A percentile compares a stretch with the other conserved stretches of the same genome.
phyloP scores from a whole-genome alignment of 2,113 vertebrate species.

The Hyperopisus bebe region DNA sequence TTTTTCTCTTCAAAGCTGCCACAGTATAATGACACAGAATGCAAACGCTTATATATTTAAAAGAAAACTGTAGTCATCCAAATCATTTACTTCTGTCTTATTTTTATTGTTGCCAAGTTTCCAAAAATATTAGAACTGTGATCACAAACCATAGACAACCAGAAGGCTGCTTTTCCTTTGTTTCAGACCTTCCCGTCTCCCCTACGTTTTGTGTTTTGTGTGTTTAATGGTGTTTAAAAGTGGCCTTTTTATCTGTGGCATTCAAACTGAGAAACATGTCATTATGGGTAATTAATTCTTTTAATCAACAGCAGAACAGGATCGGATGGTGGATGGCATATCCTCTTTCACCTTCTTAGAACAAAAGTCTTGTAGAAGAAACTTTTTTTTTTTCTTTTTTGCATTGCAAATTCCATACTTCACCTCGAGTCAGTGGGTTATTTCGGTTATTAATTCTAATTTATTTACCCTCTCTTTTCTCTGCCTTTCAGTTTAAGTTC shows the following conservation, averaged over 20 bases:
- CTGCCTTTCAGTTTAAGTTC: slow-evolving; percentile 46
- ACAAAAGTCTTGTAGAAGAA: slow-evolving; percentile 55
- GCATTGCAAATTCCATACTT: slow-evolving; percentile 60
- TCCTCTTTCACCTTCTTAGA: slow-evolving; percentile 47
- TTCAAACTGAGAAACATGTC: slow-evolving; percentile 54
- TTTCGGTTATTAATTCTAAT: slow-evolving; percentile 62
- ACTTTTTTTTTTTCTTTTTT: slow-evolving; percentile 11
- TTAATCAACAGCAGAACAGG: slow-evolving; percentile 50
- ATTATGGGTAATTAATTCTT: slow-evolving; percentile 38
- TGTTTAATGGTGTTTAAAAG: slow-evolving; percentile 45
- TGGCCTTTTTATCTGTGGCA: slow-evolving; percentile 62
- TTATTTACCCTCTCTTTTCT: slow-evolving; percentile 56
- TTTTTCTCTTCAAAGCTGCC: slow-evolving; percentile 55
- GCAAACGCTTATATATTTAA: slow-evolving; percentile 43
- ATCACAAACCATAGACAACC: slow-evolving; percentile 66
- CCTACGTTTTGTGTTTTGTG: neutral
- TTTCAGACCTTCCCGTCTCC: slow-evolving; percentile 18
- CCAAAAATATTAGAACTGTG: slow-evolving; percentile 69
- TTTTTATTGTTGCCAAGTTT: slow-evolving; percentile 58
- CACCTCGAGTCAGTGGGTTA: slow-evolving; percentile 52
- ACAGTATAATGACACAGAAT: slow-evolving; percentile 55
- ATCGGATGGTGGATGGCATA: slow-evolving; percentile 39
- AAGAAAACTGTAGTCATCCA: slow-evolving; percentile 34
- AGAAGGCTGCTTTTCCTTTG: slow-evolving; percentile 56
- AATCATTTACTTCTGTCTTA: slow-evolving; percentile 35